Conservation (phyloP, 2,113 vertebrate genomes). For the Rhabdornis inornatus region DNA sequence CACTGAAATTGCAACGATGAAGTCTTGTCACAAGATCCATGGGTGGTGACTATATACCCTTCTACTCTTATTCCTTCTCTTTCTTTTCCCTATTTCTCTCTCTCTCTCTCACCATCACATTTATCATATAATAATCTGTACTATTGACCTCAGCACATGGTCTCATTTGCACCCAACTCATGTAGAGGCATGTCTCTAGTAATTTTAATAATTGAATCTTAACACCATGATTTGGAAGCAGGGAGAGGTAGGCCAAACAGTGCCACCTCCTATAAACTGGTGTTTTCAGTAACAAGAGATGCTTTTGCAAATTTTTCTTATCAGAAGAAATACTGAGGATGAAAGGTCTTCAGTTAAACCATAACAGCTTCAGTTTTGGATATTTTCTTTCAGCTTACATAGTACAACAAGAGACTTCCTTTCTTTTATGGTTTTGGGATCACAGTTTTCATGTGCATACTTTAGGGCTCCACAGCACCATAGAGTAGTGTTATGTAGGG, state of each 20-base stretch:
- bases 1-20: rapidly evolving
- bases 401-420: neutral
- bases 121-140: neutral
- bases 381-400: neutral
- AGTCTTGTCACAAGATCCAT: neutral
- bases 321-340: neutral
- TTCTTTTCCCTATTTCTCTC: neutral
- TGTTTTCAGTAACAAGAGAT: neutral
- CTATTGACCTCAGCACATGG: neutral
- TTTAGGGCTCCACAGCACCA: neutral
- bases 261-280: neutral
- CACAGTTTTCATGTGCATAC: neutral
- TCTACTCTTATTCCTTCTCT: neutral
- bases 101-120: neutral
- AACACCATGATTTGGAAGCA: neutral
- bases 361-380: neutral
- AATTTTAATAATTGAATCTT: neutral
- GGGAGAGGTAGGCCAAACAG: neutral
- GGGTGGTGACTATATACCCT: neutral
- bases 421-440: neutral
- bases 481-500: rapidly evolving
- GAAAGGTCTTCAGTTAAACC: neutral
- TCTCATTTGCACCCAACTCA: neutral
- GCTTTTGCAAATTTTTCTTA: neutral
- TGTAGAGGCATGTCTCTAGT: neutral